Conservation (phyloP, 1,140 invertebrate genomes). For the Chironomus striatipennis region DNA sequence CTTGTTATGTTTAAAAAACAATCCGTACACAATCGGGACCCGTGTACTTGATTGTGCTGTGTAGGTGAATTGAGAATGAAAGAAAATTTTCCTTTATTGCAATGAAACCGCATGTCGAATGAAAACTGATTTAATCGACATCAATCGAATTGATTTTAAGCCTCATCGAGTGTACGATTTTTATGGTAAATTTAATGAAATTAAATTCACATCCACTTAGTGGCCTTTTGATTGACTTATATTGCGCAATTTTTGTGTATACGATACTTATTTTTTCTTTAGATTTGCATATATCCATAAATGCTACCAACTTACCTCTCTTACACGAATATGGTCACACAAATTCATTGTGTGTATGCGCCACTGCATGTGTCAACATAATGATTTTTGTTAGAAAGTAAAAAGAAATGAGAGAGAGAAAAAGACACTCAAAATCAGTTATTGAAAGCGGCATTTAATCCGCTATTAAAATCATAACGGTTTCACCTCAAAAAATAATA, state of each 20-base stretch:
- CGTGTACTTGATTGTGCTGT: neutral
- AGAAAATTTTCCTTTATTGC: no score
- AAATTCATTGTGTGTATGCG: no score
- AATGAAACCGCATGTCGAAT: neutral
- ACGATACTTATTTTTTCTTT: no score
- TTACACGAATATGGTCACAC: no score
- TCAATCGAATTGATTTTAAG: neutral
- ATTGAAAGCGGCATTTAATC: neutral
- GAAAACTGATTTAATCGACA: neutral
- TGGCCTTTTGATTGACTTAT: neutral
- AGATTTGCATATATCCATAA: no score
- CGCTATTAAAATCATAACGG: neutral
- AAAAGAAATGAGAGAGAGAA: no score
- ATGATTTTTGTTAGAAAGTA: no score
- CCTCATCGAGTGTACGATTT: neutral
- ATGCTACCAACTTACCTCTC: no score
- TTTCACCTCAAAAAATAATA: neutral
- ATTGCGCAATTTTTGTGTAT: neutral
- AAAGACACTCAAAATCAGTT: no score
- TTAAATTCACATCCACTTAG: neutral
- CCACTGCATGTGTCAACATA: no score
- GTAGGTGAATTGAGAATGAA: neutral
- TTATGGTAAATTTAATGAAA: neutral
- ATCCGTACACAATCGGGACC: neutral
- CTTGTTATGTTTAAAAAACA: neutral